Evolutionary conservation across 2,113 vertebrate species (phyloP).

Genomic region (Pachyramphus minor): DNA sequence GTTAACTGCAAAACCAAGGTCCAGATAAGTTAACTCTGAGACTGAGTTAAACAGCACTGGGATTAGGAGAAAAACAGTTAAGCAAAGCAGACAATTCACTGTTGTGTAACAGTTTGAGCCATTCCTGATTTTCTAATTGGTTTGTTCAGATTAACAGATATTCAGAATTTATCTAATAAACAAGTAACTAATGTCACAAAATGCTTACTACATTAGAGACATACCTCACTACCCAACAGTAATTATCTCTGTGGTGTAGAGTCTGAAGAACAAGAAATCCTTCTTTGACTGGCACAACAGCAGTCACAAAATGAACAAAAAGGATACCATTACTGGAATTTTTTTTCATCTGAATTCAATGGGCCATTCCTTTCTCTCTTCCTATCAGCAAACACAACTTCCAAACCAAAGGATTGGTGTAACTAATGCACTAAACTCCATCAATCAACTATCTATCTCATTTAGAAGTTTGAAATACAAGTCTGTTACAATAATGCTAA

Average conservation of each 20-base stretch:
- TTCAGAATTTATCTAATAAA: not conserved
- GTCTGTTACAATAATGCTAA: not conserved
- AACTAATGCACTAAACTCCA: not conserved
- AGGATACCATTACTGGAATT: not conserved
- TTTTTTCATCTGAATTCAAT: not conserved
- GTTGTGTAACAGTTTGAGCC: not conserved
- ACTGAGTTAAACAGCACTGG: not conserved
- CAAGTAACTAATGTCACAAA: not conserved
- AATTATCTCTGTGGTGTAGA: not conserved
- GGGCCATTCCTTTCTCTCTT: not conserved
- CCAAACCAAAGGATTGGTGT: not conserved
- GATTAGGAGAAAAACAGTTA: conserved; percentile 18
- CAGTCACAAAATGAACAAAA: not conserved
- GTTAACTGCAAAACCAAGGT: not conserved
- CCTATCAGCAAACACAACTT: not conserved
- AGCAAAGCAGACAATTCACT: not conserved
- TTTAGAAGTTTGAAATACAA: not conserved
- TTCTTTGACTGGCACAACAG: not conserved
- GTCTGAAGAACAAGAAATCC: not conserved
- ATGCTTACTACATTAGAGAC: not conserved
- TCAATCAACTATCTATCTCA: not conserved
- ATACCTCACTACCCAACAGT: not conserved
- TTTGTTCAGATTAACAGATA: not conserved
- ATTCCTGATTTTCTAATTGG: not conserved
- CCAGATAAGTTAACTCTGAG: not conserved